Evolutionary conservation across 1,140 invertebrate genomes (phyloP).

Genomic region (Drosophila kanapiae): DNA sequence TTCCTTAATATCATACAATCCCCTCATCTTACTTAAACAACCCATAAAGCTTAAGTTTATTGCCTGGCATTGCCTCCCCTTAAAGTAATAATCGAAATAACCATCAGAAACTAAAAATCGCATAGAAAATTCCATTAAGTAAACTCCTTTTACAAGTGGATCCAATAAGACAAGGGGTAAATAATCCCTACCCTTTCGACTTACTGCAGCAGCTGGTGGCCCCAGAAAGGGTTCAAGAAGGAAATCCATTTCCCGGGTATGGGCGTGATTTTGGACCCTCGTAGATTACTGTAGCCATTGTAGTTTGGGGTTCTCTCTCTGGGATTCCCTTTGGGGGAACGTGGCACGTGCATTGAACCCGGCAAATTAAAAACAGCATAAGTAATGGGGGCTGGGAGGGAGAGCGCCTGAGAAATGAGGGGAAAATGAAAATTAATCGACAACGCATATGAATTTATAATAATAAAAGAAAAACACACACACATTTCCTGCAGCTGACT

Average conservation of each 20-base stretch:
- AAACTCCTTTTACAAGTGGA: slow-evolving; percentile 18
- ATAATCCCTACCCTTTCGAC: slow-evolving; percentile 45
- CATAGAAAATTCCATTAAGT: slow-evolving; percentile 31
- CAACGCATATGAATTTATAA: slow-evolving; percentile 79
- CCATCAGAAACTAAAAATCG: slow-evolving; percentile 30
- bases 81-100: slow-evolving; percentile 3
- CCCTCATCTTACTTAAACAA: neutral
- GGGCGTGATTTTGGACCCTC: slow-evolving; percentile 7
- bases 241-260: neutral
- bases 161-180: slow-evolving; percentile 16
- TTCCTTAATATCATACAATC: neutral
- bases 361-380: slow-evolving; percentile 77
- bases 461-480: slow-evolving; percentile 65
- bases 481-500: slow-evolving; percentile 74
- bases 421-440: slow-evolving; percentile 77
- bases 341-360: slow-evolving; percentile 72
- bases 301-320: slow-evolving; percentile 34
- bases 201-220: slow-evolving; percentile 35
- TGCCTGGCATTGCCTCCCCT: neutral
- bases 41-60: slow-evolving; percentile 2
- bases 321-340: slow-evolving; percentile 18
- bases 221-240: slow-evolving; percentile 7
- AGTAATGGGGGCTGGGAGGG: slow-evolving; percentile 56
- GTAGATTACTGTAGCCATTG: slow-evolving; percentile 25
- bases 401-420: slow-evolving; percentile 37